Conservation (phyloP, 1,140 invertebrate genomes). For the Drosophila bocqueti region DNA sequence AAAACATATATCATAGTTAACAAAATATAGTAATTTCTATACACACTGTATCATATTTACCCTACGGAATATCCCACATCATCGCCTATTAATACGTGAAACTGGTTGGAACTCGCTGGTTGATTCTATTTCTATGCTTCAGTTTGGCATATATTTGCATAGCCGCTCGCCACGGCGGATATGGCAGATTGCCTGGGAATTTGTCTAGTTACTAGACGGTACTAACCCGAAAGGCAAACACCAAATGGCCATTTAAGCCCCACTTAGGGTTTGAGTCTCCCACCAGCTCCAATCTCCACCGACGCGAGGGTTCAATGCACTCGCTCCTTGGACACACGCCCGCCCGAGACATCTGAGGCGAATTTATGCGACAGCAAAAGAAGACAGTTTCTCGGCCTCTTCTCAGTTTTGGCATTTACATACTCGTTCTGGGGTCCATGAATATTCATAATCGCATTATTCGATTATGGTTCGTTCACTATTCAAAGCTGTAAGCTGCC, state of each 20-base stretch:
- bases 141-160: slow-evolving; percentile 69
- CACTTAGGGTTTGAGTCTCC: neutral
- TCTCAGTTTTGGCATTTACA: slow-evolving; percentile 38
- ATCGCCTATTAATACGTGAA: slow-evolving; percentile 57
- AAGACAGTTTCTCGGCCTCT: slow-evolving; percentile 6
- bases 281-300: neutral
- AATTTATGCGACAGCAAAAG: slow-evolving; percentile 27
- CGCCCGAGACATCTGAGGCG: neutral
- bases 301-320: slow-evolving; percentile 42
- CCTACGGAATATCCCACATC: slow-evolving; percentile 31
- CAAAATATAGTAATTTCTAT: neutral
- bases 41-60: neutral
- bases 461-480: slow-evolving; percentile 32
- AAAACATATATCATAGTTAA: neutral
- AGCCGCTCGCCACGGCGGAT: slow-evolving; percentile 25
- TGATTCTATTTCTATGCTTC: slow-evolving; percentile 40
- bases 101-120: slow-evolving; percentile 21
- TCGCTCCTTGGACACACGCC: slow-evolving; percentile 27
- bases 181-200: slow-evolving; percentile 31
- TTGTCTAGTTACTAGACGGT: slow-evolving; percentile 7
- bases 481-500: slow-evolving; percentile 28
- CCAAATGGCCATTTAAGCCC: neutral
- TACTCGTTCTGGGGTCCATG: slow-evolving; percentile 22
- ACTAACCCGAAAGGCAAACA: slow-evolving; percentile 42
- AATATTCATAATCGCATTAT: slow-evolving; percentile 48